Base-by-base conservation (phyloP, 2,113 vertebrate genomes). In the Takifugu flavidus region DNA sequence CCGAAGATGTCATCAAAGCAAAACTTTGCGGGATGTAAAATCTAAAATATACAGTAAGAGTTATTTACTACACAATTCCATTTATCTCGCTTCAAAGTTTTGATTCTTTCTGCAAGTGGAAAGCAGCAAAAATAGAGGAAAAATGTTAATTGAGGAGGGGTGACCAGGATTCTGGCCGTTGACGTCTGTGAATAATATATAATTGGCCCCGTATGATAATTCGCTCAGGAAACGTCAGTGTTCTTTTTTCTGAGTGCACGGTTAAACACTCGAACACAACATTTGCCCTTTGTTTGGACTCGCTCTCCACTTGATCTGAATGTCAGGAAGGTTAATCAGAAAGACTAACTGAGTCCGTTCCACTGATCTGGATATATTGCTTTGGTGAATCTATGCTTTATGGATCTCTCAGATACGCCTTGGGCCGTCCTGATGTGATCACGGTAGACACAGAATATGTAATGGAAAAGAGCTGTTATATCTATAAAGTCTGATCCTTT, bases 401-500 rank as follows among this genome's bases (percentile, higher is more conserved):
- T 84, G 78, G 72, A 72, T 59, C 68, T 82, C 75, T 75, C 54
- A 67, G 75, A 75, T 82, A 74, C 75, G 46, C 70, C 29, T 29
- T 70, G 67, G 77, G 56, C 65, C 46, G 59, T 79, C 72, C 28
- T 26, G 52, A 58, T 52, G 14, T 52, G 57, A 58, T 71, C 65
- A 77, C 42, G 45, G 62, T 78, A 64, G 70, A 79, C 52, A 54
- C 25, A 61, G 51, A 55, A 55, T 60, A 61, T 62, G 63, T 67
- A 78, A 82, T 74, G 59, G 62, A 70, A 72, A 70, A 69, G 61
- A 61, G 55, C 49, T 44, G 65, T 73, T 49, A 49, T 25, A 61
- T 70, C 59, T 56, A 62, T 81, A 70, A 82, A 86, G 71, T 34
- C 53, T 82, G 72, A 82, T 79, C 79, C 78, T 72, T 82, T 88